Evolutionary conservation across 2,888 invertebrate genomes (phyloP).

Genomic region (Acanthopleura granulata): DNA sequence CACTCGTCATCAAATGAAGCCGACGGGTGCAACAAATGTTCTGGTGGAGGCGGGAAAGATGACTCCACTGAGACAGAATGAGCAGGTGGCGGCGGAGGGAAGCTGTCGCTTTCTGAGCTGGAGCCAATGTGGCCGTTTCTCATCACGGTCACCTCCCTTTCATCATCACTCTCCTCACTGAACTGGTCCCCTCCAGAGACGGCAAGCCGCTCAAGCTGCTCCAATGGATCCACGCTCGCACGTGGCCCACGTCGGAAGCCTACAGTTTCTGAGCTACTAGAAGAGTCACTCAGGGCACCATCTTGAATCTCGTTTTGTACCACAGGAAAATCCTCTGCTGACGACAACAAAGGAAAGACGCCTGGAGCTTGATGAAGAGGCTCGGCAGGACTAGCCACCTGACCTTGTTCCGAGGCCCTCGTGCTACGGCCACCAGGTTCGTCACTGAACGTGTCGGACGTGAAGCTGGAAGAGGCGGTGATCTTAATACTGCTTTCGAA

Average conservation of each 20-base stretch:
- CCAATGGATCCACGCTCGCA: slow-evolving; percentile 50
- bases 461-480: slow-evolving; percentile 6
- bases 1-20: not conserved
- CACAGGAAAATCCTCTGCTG: slow-evolving; percentile 11
- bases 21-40: not conserved
- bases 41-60: slow-evolving; percentile 18
- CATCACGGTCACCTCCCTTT: slow-evolving; percentile 18
- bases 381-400: not conserved
- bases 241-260: slow-evolving; percentile 24
- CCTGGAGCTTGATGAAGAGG: not conserved
- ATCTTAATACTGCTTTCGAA: slow-evolving; percentile 16
- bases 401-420: not conserved
- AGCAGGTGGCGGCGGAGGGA: slow-evolving; percentile 12
- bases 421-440: not conserved
- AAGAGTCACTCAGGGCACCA: slow-evolving; percentile 1
- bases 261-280: not conserved
- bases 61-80: not conserved
- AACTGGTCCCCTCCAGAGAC: slow-evolving; percentile 43
- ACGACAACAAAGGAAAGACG: not conserved
- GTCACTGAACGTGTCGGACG: slow-evolving; percentile 12
- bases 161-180: slow-evolving; percentile 51
- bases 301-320: slow-evolving; percentile 14
- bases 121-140: slow-evolving; percentile 10
- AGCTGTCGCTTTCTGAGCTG: slow-evolving; percentile 3
- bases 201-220: slow-evolving; percentile 45